Conservation (phyloP, 2,888 invertebrate species). For the Xestia ashworthii region DNA sequence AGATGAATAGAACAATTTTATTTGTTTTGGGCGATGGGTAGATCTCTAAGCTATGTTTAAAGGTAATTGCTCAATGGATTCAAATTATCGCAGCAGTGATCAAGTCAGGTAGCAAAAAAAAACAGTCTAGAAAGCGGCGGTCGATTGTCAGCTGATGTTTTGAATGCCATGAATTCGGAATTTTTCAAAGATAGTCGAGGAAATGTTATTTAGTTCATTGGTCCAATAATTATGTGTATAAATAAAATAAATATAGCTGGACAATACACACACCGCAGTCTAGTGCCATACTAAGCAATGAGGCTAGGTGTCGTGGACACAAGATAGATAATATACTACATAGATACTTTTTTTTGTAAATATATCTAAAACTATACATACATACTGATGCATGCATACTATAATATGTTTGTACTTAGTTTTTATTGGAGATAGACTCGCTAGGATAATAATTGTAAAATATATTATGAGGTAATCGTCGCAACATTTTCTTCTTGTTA, state of each 20-base stretch:
- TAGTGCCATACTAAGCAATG: no score
- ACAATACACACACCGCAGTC: no score
- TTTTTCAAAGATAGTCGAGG: not conserved
- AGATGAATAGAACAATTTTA: not conserved
- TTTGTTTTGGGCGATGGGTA: not conserved
- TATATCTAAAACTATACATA: no score
- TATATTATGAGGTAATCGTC: not conserved
- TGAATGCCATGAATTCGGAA: not conserved
- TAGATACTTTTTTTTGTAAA: no score
- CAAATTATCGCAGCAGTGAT: not conserved
- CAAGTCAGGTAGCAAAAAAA: not conserved
- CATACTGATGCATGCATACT: no score
- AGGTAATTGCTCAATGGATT: not conserved
- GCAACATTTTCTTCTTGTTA: not conserved
- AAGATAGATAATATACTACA: no score
- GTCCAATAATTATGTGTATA: not conserved
- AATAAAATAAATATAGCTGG: no score
- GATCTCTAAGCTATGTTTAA: not conserved
- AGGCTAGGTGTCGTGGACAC: no score
- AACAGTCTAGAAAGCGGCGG: no score
- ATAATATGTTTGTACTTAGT: not conserved
- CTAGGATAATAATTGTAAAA: not conserved
- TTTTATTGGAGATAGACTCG: not conserved
- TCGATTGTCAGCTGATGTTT: not conserved
- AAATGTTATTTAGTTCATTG: not conserved